Evolutionary conservation across 2,888 invertebrate genomes (phyloP).

Genomic region (Polydrusus cervinus): DNA sequence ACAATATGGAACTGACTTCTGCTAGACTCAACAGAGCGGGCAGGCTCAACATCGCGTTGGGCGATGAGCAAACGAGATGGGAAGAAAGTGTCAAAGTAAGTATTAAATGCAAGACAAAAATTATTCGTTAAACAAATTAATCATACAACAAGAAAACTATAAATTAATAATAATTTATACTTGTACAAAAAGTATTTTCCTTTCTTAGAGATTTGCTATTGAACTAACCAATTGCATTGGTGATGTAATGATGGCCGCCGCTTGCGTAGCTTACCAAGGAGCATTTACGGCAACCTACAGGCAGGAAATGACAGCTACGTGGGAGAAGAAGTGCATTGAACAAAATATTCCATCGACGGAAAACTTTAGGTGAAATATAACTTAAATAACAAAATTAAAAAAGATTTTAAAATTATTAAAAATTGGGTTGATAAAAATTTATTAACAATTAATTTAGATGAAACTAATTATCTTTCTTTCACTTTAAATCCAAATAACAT

Average conservation of each 20-base stretch:
- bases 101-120: no score
- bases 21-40: conserved; percentile 87
- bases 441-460: no score
- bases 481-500: no score
- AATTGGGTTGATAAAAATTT: no score
- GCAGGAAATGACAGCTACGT: conserved; percentile 78
- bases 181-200: no score
- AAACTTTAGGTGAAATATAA: conserved; percentile 76
- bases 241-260: conserved; percentile 90
- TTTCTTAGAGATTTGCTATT: conserved; percentile 75
- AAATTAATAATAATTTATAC: no score
- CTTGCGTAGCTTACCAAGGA: conserved; percentile 92
- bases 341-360: conserved; percentile 82
- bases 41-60: conserved; percentile 88
- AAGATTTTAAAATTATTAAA: no score
- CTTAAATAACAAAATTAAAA: no score
- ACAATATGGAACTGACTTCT: conserved; percentile 85
- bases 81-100: conserved; percentile 80
- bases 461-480: no score
- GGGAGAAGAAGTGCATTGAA: conserved; percentile 80
- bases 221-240: conserved; percentile 85
- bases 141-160: no score
- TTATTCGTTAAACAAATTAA: no score
- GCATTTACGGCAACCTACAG: conserved; percentile 88
- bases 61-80: conserved; percentile 92